Conservation (phyloP, 2,797 vertebrate genomes). For the Menidia menidia region DNA sequence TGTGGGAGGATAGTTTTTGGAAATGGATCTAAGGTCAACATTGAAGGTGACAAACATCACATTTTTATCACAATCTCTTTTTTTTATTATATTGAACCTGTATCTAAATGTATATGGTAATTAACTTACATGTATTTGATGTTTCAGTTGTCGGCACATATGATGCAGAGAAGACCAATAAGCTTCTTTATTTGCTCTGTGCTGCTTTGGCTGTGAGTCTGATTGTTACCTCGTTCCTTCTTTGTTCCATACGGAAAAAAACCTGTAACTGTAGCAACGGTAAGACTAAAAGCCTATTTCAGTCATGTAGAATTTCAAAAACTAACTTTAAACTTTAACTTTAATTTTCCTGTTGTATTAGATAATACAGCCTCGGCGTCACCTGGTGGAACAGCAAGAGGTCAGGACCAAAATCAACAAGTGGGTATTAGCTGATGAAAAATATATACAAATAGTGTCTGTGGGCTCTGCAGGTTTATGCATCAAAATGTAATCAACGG, state of each 20-base stretch:
- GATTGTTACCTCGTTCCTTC: not conserved
- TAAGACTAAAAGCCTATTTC: not conserved
- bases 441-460: not conserved
- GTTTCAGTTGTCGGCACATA: accelerated
- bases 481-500: not conserved
- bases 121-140: not conserved
- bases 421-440: not conserved
- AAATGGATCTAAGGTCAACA: conserved; percentile 14
- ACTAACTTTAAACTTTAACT: not conserved
- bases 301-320: accelerated
- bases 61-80: not conserved
- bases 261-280: accelerated
- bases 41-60: accelerated
- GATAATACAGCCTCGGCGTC: not conserved
- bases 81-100: not conserved
- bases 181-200: accelerated
- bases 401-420: not conserved
- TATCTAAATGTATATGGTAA: not conserved
- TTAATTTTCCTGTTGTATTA: too few species aligned
- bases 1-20: conserved; percentile 42
- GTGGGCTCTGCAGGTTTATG: not conserved
- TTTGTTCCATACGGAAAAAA: not conserved
- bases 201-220: not conserved
- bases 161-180: not conserved
- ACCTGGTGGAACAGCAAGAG: not conserved